These are phyloP conservation scores for Periophthalmus magnuspinnatus DNA, from an alignment of 2,797 vertebrate genomes.

Conservation along the genomic window DNA sequence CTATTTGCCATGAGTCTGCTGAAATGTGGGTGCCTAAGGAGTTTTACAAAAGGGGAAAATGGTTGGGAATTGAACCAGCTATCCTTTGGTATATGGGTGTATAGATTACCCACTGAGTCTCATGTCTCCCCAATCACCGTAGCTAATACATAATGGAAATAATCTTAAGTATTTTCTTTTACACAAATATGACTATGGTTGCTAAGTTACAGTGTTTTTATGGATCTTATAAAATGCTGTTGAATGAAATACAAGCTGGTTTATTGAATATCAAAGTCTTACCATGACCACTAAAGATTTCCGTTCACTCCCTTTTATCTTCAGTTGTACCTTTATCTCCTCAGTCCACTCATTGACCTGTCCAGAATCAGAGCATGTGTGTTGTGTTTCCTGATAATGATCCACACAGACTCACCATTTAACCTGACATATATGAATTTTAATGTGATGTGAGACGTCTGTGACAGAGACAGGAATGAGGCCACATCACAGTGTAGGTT, in stretches of 20 bases:
- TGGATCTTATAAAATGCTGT: neutral
- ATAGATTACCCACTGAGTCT: no score
- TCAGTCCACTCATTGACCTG: neutral
- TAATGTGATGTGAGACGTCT: neutral
- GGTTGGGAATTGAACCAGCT: neutral
- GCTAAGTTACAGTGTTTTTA: neutral
- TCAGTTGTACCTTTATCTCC: neutral
- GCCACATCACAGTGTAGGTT: neutral
- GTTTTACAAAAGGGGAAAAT: neutral
- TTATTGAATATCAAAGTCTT: neutral
- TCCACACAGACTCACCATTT: neutral
- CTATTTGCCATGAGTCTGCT: no score
- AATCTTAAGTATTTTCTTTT: no score
- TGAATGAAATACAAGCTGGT: neutral
- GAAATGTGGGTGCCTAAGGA: neutral
- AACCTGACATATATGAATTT: constrained; percentile 10
- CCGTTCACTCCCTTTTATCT: neutral
- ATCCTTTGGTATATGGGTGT: no score
- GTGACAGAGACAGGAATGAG: neutral
- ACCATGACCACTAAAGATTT: neutral
- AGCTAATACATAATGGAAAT: no score
- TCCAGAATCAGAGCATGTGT: neutral
- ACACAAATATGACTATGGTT: neutral
- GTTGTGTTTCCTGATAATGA: neutral
- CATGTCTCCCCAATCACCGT: no score